Base-by-base conservation (phyloP, 2,797 vertebrate species). In the Hafferia zeledoni region DNA sequence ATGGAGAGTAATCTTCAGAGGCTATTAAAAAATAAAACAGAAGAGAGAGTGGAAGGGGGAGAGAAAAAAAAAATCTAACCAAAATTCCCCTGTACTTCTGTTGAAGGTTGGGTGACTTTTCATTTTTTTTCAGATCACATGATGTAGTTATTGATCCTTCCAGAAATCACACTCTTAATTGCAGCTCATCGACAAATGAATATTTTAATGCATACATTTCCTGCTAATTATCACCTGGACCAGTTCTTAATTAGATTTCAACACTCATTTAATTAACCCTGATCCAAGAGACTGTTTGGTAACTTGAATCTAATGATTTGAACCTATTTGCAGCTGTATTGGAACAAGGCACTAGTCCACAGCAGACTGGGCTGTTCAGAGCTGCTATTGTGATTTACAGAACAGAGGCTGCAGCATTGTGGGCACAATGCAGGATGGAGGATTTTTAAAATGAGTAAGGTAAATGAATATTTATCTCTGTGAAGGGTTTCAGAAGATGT, bases 151-250 rank as follows among this genome's bases (percentile, higher is more conserved):
- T 98, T 95, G 97, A 98, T 98, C 96, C 83, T 96, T 96, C 63
- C 91, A 80, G 88, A 93, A 97, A 97, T 97, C 93, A 91, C 91
- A 89, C 89, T 97, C 97, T 93, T 97, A 98, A 98, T 97, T 97
- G 97, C 96, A 94, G 83, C 96, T 96, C 96, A 97, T 97, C 83
- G 97, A 97, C 96, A 96, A 97, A 95, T 96, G 95, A 97, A 97
- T 97, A 97, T 97, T 97, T 97, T 97, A 97, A 98, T 97, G 96
- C 94, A 97, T 97, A 97, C 97, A 97, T 97, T 97, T 97, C 96
- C 97, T 97, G 95, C 96, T 96, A 97, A 96, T 97, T 96, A 95
- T 97, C 95, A 94, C 94, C 95, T 96, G 89, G 91, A 91, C 95
- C 81, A 84, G 88, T 93, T 94, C 96, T 96, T 98, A 98, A 98